Conservation (phyloP, 2,797 vertebrate genomes). For the Mormyrops boulengeri region DNA sequence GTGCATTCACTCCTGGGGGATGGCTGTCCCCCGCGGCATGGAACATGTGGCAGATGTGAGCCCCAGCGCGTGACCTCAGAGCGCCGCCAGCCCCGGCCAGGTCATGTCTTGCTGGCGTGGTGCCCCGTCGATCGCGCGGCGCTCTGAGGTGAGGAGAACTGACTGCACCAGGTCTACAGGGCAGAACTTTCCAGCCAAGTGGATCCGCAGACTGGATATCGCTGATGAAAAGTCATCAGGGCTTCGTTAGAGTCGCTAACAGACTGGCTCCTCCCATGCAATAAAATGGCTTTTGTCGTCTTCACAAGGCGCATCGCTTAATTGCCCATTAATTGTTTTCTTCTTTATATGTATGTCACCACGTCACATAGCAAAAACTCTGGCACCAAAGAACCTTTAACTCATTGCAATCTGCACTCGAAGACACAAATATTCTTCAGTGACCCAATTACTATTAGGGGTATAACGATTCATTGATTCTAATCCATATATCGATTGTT, state of each 20-base stretch:
- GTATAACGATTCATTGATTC: background rate
- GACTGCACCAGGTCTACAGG: constrained; percentile 82
- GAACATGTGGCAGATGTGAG: constrained; percentile 81
- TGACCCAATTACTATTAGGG: background rate
- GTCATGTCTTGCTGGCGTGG: constrained; percentile 78
- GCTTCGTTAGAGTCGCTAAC: constrained; percentile 84
- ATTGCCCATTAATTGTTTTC: constrained; percentile 96
- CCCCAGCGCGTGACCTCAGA: constrained; percentile 83
- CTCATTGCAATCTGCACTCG: constrained; percentile 71
- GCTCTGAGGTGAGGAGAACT: constrained; percentile 92
- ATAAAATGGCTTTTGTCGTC: constrained; percentile 99
- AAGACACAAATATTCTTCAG: constrained; percentile 36
- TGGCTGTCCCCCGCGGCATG: constrained; percentile 70
- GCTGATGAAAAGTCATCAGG: constrained; percentile 90
- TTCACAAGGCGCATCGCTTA: constrained; percentile 99
- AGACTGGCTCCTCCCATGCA: constrained; percentile 51
- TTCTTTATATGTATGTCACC: constrained; percentile 68
- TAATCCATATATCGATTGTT: background rate
- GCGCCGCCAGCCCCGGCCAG: constrained; percentile 70
- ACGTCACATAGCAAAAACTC: constrained; percentile 86
- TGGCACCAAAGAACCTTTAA: constrained; percentile 62
- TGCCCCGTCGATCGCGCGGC: constrained; percentile 69
- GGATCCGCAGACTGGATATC: constrained; percentile 83
- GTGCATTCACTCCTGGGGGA: constrained; percentile 79
- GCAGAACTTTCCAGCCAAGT: constrained; percentile 89